Base-by-base conservation (phyloP, 37 sponge, comb jelly and placozoan species). In the Ianthella basta region DNA sequence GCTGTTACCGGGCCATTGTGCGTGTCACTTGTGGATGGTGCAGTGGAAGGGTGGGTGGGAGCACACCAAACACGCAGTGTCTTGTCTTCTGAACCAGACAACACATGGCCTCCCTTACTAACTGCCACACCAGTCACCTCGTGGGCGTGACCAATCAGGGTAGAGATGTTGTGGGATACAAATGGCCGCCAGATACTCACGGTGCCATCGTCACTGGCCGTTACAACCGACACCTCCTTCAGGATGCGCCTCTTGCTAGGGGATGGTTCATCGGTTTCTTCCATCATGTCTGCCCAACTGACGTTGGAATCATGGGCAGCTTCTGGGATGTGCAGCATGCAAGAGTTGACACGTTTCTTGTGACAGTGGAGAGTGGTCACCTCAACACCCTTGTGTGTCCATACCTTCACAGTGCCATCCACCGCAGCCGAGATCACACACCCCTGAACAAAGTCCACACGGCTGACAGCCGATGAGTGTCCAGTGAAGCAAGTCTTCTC, bases 361-460 rank as follows among this genome's bases (percentile, higher is more conserved):
- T 97, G 95, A 50, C 91, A 87, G 53, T 86, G 57, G 29, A 97
- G 66, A 18, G 97, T 95, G 16, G 97, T 97, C 40, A 97, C 90
- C 86, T 97, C 95, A 4, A 95, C 78, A 33, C 97, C 97, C 44
- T 88, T 91, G 65, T 85, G 84, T 3, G 92, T 92, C 95, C 95
- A 97, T 50, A 97, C 89, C 68, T 95, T 94, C 77, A 97, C 93
- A 23, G 91, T 85, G 32, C 97, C 97, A 81, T 97, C 97, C 30
- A 88, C 81, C 15, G 83, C 80, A 25, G 88, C 87, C 0, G 97
- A 97, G 34, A 92, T 91, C 23, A 97, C 80, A 60, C 88, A 95
- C 29, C 90, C 93, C 30, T 92, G 83, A 21, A 74, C 72, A 75
- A 89, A 90, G 14, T 82, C 74, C 1, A 94, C 86, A 56, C 78